phyloP scores from a whole-genome alignment of 2,797 vertebrate genomes.

The Cyclura pinguis region DNA sequence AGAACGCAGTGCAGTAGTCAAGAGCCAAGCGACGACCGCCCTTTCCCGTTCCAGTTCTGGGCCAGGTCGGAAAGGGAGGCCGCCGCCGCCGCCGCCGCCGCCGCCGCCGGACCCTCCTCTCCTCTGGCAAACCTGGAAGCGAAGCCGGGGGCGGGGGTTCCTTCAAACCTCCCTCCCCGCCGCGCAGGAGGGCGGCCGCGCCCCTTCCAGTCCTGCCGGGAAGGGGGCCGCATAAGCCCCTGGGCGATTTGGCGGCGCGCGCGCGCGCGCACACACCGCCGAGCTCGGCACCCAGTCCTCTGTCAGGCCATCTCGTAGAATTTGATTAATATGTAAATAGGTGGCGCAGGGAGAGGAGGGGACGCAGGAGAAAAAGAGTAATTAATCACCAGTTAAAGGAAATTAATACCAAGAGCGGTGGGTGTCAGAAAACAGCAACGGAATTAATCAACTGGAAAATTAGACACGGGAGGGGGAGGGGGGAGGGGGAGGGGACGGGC shows the following conservation, averaged over 20 bases:
- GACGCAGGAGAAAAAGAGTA: constrained; percentile 47
- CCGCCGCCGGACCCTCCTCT: no score
- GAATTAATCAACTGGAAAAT: constrained; percentile 67
- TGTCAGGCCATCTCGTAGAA: constrained; percentile 4
- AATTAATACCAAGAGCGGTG: constrained; percentile 60
- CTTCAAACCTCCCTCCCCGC: no score
- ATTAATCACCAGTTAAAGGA: constrained; percentile 71
- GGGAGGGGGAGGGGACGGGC: neutral
- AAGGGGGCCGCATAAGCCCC: no score
- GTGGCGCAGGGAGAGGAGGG: constrained; percentile 19
- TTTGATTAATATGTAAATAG: constrained; percentile 60
- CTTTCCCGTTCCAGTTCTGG: no score
- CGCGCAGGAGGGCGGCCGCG: no score
- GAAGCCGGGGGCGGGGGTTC: neutral
- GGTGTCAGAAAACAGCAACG: constrained; percentile 48
- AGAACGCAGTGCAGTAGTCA: neutral
- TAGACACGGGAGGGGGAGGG: constrained; percentile 20
- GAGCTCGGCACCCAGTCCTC: neutral
- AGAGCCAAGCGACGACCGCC: neutral
- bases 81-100: no score
- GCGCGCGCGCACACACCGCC: neutral
- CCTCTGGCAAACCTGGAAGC: neutral
- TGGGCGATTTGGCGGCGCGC: no score
- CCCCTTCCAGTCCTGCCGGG: neutral
- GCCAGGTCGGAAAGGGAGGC: no score